Evolutionary conservation across 2,113 vertebrate species (phyloP), one percentile per base, ranked within the genome.

Genomic region (Atractosteus spatula): DNA sequence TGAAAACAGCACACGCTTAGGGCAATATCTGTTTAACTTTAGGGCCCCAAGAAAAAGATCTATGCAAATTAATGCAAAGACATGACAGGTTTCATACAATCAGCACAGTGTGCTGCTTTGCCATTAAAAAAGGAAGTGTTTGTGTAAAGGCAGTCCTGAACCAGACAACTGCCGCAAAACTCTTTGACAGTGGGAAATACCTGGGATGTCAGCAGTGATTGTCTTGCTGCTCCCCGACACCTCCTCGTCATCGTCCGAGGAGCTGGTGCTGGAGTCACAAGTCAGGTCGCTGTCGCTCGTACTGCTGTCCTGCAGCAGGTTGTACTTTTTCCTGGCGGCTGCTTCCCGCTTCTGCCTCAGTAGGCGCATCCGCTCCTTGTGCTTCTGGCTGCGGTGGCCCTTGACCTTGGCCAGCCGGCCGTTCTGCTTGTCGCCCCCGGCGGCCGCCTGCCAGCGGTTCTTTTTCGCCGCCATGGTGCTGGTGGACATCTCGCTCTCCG

Each of bases 231-330:
- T 95, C 87, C 94, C 94, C 80, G 94, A 95, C 83, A 95, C 93
- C 82, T 95, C 94, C 68, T 96, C 95, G 0, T 96, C 95, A 1
- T 96, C 95, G 6, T 95, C 94, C 3, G 97, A 98, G 0, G 97
- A 97, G 74, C 95, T 94, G 13, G 93, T 93, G 92, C 94, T 92
- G 51, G 97, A 98, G 86, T 98, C 95, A 77, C 97, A 98, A 0
- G 97, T 98, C 86, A 98, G 93, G 91, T 99, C 96, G 70, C 96
- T 99, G 80, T 99, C 97, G 41, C 97, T 98, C 71, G 96, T 99
- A 87, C 96, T 99, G 93, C 97, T 99, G 92, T 98, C 95, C 93
- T 98, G 97, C 84, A 99, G 93, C 89, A 98, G 89, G 89, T 95
- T 97, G 66, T 98, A 97, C 74, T 98, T 99, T 89, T 97, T 98